These are phyloP conservation scores for Hafferia zeledoni DNA, from an alignment of 2,797 vertebrate genomes.

Conservation along the genomic window DNA sequence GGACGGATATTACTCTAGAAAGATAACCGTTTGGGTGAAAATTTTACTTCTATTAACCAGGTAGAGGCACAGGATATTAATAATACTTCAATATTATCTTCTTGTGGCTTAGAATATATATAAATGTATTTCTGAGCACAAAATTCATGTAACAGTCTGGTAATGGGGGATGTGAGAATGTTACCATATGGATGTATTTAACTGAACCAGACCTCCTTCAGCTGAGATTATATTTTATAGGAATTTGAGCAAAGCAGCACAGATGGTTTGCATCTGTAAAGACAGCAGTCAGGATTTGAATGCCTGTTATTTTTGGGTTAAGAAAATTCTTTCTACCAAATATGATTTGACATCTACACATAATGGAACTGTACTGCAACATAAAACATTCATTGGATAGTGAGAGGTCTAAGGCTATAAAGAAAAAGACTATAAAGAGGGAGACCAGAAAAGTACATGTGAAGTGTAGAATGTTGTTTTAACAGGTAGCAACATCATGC, in stretches of 20 bases:
- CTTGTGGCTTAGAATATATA: background rate
- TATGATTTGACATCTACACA: background rate
- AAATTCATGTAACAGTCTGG: background rate
- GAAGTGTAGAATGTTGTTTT: background rate
- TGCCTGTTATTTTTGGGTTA: conserved; percentile 14
- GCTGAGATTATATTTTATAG: conserved; percentile 7
- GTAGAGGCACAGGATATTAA: background rate
- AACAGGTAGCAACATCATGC: background rate
- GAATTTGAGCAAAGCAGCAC: background rate
- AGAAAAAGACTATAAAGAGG: background rate
- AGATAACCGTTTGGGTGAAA: background rate
- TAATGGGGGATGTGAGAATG: background rate
- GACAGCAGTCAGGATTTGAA: conserved; percentile 28
- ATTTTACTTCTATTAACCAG: background rate
- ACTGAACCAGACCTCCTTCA: background rate
- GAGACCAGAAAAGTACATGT: background rate
- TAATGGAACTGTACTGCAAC: background rate
- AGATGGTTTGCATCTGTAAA: conserved; percentile 55
- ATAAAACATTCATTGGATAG: background rate
- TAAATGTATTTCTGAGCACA: background rate
- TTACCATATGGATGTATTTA: conserved; percentile 43
- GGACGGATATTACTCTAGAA: background rate
- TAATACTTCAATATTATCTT: conserved; percentile 21
- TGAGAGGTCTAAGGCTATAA: background rate
- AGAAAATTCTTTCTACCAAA: conserved; percentile 27